These are phyloP conservation scores for Lasioglossum malachurum DNA, from an alignment of 2,888 invertebrate genomes.

Conservation along the genomic window DNA sequence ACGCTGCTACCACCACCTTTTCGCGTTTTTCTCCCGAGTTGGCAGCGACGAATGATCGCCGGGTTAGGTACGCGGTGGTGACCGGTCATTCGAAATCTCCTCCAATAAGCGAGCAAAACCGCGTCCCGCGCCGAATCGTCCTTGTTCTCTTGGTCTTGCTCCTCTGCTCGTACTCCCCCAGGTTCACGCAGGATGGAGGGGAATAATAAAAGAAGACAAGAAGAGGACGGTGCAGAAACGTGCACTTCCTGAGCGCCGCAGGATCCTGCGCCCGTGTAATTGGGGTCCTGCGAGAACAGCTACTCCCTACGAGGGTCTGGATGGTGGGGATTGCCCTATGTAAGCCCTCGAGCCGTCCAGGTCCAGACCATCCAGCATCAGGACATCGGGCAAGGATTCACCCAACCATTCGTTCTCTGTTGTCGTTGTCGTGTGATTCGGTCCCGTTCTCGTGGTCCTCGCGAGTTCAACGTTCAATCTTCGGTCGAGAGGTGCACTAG, in stretches of 20 bases:
- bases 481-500: background rate
- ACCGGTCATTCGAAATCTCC: constrained; percentile 68
- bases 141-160: constrained; percentile 34
- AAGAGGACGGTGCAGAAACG: constrained; percentile 24
- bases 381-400: constrained; percentile 80
- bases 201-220: background rate
- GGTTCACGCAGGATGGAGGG: constrained; percentile 26
- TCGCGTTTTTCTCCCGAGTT: background rate
- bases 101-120: constrained; percentile 62
- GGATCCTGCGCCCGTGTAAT: constrained; percentile 80
- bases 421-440: background rate
- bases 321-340: constrained; percentile 84
- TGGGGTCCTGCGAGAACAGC: constrained; percentile 81
- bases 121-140: constrained; percentile 38
- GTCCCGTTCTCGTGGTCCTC: background rate
- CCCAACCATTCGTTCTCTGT: constrained; percentile 15
- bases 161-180: constrained; percentile 47
- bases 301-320: constrained; percentile 70
- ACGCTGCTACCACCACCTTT: constrained; percentile 33
- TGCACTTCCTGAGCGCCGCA: constrained; percentile 79
- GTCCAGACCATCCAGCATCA: constrained; percentile 85
- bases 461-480: constrained; percentile 6
- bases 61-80: constrained; percentile 31
- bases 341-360: constrained; percentile 83
- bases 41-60: constrained; percentile 45